phyloP scores from a whole-genome alignment of 1,140 invertebrate genomes.

The Cylas formicarius region DNA sequence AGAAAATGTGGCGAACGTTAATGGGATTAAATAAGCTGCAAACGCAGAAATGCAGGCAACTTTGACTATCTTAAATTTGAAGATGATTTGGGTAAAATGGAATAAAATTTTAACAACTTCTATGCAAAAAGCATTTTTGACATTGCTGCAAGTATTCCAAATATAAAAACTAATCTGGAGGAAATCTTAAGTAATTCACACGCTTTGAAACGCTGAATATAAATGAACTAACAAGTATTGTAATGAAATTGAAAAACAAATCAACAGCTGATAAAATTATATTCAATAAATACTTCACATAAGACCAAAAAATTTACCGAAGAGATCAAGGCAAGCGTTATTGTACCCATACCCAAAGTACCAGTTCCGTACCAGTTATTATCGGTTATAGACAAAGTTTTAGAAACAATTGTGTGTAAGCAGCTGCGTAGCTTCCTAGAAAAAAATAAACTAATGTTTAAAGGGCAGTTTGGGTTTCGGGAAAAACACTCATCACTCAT shows the following conservation, averaged over 20 bases:
- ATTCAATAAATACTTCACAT: conserved; percentile 12
- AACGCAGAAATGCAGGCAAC: background rate
- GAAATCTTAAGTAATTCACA: background rate
- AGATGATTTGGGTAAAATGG: background rate
- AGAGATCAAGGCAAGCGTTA: conserved; percentile 10
- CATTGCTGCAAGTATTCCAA: conserved; percentile 4
- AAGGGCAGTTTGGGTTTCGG: conserved; percentile 12
- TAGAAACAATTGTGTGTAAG: conserved; percentile 12
- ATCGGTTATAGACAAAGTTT: conserved; percentile 11
- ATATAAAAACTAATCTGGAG: conserved; percentile 1
- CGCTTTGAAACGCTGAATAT: too few species aligned
- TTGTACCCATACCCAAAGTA: conserved; percentile 16
- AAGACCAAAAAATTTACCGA: conserved; percentile 5
- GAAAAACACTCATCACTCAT: conserved; percentile 11
- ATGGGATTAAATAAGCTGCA: background rate
- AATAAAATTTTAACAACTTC: conserved; percentile 9
- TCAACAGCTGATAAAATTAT: conserved; percentile 5
- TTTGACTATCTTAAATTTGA: conserved; percentile 1
- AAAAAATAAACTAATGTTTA: conserved; percentile 8
- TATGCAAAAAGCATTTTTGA: conserved; percentile 6
- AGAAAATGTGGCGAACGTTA: conserved; percentile 15
- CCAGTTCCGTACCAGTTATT: conserved; percentile 7
- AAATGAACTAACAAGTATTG: conserved; percentile 1
- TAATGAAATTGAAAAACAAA: conserved; percentile 6
- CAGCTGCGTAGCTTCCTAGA: conserved; percentile 5